A percentile compares a stretch with the other conserved stretches of the same genome.
Conservation (phyloP, 2,888 invertebrate species). For the Andrena trimmerana region DNA sequence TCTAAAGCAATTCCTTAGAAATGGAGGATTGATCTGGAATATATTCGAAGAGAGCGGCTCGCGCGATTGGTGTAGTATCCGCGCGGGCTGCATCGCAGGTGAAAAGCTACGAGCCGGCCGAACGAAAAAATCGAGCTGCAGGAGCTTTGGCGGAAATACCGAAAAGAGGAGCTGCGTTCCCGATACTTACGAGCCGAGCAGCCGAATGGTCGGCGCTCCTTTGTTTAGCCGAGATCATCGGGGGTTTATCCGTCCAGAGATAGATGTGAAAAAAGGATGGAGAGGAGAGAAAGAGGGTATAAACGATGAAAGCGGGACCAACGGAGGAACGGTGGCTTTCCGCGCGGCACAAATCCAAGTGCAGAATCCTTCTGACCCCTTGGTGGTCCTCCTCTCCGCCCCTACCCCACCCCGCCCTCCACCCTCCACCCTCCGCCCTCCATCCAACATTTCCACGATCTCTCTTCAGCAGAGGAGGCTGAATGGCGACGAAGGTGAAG, state of each 20-base stretch:
- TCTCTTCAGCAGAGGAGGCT: conserved; percentile 51
- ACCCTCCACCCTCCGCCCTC: background rate
- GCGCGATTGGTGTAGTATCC: conserved; percentile 24
- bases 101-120: conserved; percentile 43
- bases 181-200: conserved; percentile 54
- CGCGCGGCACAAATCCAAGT: conserved; percentile 71
- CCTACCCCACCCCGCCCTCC: background rate
- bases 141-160: conserved; percentile 55
- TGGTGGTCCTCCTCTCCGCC: conserved; percentile 13
- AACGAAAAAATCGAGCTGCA: conserved; percentile 19
- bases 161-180: conserved; percentile 40
- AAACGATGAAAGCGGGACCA: conserved; percentile 47
- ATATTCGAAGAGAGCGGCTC: conserved; percentile 6
- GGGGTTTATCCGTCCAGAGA: conserved; percentile 34
- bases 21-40: conserved; percentile 51
- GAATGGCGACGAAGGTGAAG: conserved; percentile 72
- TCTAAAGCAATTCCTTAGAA: conserved; percentile 38
- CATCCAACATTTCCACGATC: background rate
- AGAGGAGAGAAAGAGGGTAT: conserved; percentile 27
- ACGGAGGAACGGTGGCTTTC: conserved; percentile 29
- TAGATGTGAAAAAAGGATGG: conserved; percentile 59
- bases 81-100: conserved; percentile 24
- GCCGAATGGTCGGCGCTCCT: conserved; percentile 56
- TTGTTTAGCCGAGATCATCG: conserved; percentile 65
- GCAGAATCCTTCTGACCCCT: conserved; percentile 76